These are phyloP conservation scores for Lutraria lutraria DNA, from an alignment of 2,888 invertebrate genomes.

Conservation along the genomic window DNA sequence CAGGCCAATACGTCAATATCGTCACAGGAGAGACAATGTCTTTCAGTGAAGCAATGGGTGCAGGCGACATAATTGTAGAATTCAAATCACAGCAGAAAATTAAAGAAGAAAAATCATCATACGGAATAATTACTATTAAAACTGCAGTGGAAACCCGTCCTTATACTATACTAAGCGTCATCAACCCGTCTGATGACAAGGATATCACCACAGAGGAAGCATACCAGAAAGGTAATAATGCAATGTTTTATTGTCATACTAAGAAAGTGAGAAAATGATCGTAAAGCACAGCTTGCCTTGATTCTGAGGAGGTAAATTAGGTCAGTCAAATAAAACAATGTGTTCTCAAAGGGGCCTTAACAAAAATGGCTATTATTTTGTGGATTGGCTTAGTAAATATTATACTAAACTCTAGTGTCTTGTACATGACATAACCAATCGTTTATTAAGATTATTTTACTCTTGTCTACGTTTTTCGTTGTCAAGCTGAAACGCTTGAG, in stretches of 20 bases:
- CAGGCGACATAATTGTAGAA: slow-evolving; percentile 82
- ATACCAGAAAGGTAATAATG: slow-evolving; percentile 71
- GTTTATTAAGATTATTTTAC: too few species aligned
- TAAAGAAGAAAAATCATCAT: slow-evolving; percentile 84
- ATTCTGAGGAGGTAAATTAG: too few species aligned
- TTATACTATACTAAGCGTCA: slow-evolving; percentile 78
- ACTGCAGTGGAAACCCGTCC: slow-evolving; percentile 81
- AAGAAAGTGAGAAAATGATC: too few species aligned
- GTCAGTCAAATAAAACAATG: too few species aligned
- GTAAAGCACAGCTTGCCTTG: too few species aligned
- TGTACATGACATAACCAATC: too few species aligned
- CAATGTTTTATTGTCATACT: neutral
- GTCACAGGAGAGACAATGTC: slow-evolving; percentile 76
- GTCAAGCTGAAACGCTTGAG: neutral
- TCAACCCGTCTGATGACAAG: slow-evolving; percentile 77
- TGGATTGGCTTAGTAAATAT: too few species aligned
- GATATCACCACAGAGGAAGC: slow-evolving; percentile 76
- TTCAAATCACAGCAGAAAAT: slow-evolving; percentile 80
- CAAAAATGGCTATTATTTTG: too few species aligned
- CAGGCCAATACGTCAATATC: slow-evolving; percentile 78
- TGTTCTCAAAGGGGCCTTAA: too few species aligned
- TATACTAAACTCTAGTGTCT: too few species aligned
- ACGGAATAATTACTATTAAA: slow-evolving; percentile 85
- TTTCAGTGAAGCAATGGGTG: slow-evolving; percentile 84
- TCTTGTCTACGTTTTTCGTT: too few species aligned